Evolutionary conservation across 2,888 invertebrate genomes (phyloP).

Genomic region (Pseudoips prasinana): DNA sequence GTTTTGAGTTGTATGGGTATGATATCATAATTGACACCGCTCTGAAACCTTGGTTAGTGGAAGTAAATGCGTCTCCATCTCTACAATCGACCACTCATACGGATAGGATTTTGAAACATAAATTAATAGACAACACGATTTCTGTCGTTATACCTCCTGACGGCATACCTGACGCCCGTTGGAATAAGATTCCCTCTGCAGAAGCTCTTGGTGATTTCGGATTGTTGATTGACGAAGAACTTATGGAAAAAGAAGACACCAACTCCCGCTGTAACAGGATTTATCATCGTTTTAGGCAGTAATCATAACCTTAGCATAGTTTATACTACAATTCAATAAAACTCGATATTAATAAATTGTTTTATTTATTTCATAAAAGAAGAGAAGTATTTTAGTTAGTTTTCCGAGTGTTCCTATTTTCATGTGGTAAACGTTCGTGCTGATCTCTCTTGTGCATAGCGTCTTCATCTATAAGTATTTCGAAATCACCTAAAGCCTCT

Average conservation of each 20-base stretch:
- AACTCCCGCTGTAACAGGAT: constrained; percentile 39
- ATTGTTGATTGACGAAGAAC: constrained; percentile 92
- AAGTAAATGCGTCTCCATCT: constrained; percentile 98
- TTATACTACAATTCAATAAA: no score
- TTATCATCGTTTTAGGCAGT: no score
- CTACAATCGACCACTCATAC: constrained; percentile 96
- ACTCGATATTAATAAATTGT: not conserved
- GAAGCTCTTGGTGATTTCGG: constrained; percentile 93
- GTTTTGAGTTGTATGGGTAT: constrained; percentile 97
- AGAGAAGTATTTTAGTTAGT: constrained; percentile 4
- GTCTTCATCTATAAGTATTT: constrained; percentile 88
- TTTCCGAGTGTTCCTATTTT: constrained; percentile 15
- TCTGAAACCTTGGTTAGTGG: constrained; percentile 96
- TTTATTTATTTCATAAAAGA: constrained; percentile 7
- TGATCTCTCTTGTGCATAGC: constrained; percentile 80
- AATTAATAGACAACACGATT: constrained; percentile 95
- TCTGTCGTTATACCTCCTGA: constrained; percentile 94
- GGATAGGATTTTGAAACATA: constrained; percentile 96
- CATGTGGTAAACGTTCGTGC: constrained; percentile 22
- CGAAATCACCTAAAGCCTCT: constrained; percentile 90
- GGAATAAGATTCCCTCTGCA: constrained; percentile 90
- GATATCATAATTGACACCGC: constrained; percentile 98
- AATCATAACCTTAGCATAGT: no score
- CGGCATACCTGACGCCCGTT: constrained; percentile 93
- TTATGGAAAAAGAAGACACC: constrained; percentile 85